Evolutionary conservation across 1,140 invertebrate genomes (phyloP).

Genomic region (Drosophila bocki): DNA sequence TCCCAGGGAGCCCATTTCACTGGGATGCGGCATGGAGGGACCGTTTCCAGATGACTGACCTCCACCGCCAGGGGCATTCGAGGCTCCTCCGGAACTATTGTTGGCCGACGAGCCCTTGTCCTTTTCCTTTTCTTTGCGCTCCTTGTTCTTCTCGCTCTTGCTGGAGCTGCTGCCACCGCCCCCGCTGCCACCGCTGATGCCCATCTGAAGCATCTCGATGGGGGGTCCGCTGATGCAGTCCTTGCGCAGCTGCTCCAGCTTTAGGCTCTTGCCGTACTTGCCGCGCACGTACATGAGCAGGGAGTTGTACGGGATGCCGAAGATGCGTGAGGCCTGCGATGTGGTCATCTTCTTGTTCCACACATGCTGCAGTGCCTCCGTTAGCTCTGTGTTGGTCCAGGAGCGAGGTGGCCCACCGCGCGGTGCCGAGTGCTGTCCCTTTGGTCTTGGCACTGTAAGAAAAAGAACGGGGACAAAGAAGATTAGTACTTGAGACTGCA

Average conservation of each 20-base stretch:
- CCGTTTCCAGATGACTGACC: constrained; percentile 32
- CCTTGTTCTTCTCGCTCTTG: constrained; percentile 67
- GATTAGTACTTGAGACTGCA: constrained; percentile 16
- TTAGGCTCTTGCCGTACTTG: constrained; percentile 95
- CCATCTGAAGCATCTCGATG: constrained; percentile 89
- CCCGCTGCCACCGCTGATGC: constrained; percentile 84
- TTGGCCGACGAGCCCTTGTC: constrained; percentile 47
- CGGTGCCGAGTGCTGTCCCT: constrained; percentile 95
- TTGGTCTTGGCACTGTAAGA: constrained; percentile 89
- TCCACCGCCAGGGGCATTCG: constrained; percentile 22
- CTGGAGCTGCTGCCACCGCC: constrained; percentile 42
- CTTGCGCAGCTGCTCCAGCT: constrained; percentile 93
- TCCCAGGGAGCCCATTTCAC: constrained; percentile 55
- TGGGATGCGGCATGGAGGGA: constrained; percentile 53
- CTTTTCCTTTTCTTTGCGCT: constrained; percentile 81
- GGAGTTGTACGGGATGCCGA: constrained; percentile 96
- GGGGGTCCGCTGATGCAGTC: constrained; percentile 92
- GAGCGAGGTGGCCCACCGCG: constrained; percentile 94
- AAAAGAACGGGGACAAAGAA: constrained; percentile 19
- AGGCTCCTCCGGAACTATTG: constrained; percentile 23
- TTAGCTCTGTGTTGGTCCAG: constrained; percentile 95
- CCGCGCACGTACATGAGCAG: constrained; percentile 96
- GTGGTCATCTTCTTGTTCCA: constrained; percentile 98
- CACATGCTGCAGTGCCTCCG: constrained; percentile 94
- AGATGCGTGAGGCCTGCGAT: constrained; percentile 94